Percentiles rank a stretch among this genome's conserved stretches.
Evolutionary conservation across 2,797 vertebrate genomes (phyloP).

Genomic region (Notamacropus eugenii): DNA sequence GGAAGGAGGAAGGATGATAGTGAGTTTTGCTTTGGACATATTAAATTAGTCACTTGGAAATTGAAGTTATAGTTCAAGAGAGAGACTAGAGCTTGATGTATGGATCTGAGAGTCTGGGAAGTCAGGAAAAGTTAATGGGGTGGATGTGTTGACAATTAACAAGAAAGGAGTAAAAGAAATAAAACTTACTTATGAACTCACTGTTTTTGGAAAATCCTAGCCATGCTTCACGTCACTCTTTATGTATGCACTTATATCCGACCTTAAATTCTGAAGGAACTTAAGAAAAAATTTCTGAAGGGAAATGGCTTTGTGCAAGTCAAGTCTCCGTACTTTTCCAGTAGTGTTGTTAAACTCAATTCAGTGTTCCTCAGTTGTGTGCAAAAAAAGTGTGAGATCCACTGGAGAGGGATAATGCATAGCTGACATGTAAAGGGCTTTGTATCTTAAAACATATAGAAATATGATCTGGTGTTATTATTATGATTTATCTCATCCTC

Average conservation of each 20-base stretch:
- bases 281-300: neutral
- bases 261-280: neutral
- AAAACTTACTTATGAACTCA: neutral
- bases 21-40: neutral
- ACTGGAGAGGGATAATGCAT: too few relatives aligned
- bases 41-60: neutral
- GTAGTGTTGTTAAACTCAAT: neutral
- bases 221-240: too few relatives aligned
- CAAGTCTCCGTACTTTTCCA: neutral
- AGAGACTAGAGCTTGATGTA: neutral
- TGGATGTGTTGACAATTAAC: too few relatives aligned
- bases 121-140: neutral
- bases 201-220: too few relatives aligned
- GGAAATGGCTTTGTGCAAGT: neutral
- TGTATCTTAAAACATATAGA: neutral
- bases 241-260: neutral
- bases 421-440: too few relatives aligned
- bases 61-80: neutral
- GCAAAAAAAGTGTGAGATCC: neutral
- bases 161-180: neutral
- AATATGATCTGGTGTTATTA: neutral
- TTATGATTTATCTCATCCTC: neutral
- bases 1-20: neutral
- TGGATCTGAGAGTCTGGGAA: neutral
- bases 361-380: neutral